Evolutionary conservation across 2,113 vertebrate species (phyloP).

Genomic region (Mormyrus iriodes): DNA sequence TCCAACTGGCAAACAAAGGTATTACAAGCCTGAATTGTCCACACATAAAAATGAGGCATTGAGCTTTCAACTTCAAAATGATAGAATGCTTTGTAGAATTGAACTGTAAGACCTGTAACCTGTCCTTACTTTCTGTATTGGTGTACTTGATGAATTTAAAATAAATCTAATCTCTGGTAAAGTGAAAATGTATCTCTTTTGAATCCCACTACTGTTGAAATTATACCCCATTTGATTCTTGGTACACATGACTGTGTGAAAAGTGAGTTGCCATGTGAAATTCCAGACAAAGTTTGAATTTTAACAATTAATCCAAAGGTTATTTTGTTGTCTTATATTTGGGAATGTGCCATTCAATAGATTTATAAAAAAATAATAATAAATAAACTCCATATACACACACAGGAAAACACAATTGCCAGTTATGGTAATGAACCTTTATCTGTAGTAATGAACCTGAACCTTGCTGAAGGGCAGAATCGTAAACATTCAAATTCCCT

Average conservation of each 20-base stretch:
- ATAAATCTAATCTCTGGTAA: background rate
- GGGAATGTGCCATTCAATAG: background rate
- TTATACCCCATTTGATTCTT: background rate
- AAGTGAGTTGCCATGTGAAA: background rate
- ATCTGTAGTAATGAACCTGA: background rate
- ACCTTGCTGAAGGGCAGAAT: constrained; percentile 16
- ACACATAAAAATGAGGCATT: background rate
- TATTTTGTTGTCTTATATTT: background rate
- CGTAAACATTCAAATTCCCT: background rate
- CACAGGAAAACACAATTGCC: background rate
- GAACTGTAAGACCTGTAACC: background rate
- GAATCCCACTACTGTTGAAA: background rate
- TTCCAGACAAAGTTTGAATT: background rate
- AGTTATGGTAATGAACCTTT: background rate
- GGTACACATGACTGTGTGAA: background rate
- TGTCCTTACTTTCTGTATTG: background rate
- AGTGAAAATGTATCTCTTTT: background rate
- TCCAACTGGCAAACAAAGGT: background rate
- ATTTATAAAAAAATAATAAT: background rate
- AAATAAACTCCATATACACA: background rate
- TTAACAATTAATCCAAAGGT: background rate
- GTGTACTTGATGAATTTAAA: background rate
- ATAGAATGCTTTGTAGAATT: background rate
- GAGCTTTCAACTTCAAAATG: background rate
- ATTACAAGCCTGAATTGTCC: background rate